These are phyloP conservation scores for Bradypodion pumilum DNA, from an alignment of 2,797 vertebrate genomes.

Conservation along the genomic window DNA sequence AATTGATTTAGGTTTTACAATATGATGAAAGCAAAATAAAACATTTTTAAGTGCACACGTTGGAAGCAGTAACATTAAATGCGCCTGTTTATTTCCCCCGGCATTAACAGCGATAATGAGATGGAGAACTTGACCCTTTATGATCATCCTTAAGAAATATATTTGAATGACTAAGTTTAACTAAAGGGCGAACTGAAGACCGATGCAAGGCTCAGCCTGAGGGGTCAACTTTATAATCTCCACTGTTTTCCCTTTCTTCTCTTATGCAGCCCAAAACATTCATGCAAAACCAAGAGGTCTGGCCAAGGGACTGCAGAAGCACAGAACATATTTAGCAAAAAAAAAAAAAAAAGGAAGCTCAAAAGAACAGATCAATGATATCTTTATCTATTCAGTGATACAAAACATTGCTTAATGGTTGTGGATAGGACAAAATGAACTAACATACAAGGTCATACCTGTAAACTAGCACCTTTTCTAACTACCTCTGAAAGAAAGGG, in stretches of 20 bases:
- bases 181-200: too few species aligned
- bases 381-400: too few species aligned
- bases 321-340: too few species aligned
- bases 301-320: neutral
- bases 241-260: neutral
- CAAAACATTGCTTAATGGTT: neutral
- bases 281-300: neutral
- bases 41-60: neutral
- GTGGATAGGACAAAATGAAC: neutral
- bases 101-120: neutral
- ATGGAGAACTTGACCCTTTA: neutral
- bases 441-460: too few species aligned
- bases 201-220: neutral
- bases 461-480: neutral
- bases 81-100: neutral
- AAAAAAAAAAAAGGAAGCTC: neutral
- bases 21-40: conserved; percentile 4
- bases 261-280: neutral
- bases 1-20: conserved; percentile 47
- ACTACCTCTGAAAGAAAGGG: too few species aligned
- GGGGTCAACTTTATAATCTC: too few species aligned
- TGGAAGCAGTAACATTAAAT: neutral
- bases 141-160: neutral
- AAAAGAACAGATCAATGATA: too few species aligned
- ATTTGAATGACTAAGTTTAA: neutral